phyloP scores from a whole-genome alignment of 1,140 invertebrate genomes.

The Oedothorax gibbosus region DNA sequence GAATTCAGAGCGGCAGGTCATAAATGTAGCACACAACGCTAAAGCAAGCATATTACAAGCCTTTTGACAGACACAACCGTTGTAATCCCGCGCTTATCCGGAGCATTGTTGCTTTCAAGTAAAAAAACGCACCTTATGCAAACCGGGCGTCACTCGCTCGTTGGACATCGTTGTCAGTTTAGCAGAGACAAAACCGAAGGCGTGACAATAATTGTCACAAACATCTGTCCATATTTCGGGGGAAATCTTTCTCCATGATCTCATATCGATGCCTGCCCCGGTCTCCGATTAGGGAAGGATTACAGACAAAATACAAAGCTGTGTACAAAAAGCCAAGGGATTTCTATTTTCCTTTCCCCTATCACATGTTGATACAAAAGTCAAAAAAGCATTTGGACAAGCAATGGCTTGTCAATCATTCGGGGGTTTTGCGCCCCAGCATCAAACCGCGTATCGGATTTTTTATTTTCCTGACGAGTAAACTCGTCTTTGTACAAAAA shows the following conservation, averaged over 20 bases:
- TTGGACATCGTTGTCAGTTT: background rate
- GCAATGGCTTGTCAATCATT: conserved; percentile 47
- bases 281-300: conserved; percentile 21
- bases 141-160: conserved; percentile 21
- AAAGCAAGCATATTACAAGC: conserved; percentile 30
- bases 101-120: conserved; percentile 22
- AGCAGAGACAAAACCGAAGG: conserved; percentile 20
- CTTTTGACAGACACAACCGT: conserved; percentile 12
- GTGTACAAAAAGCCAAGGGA: background rate
- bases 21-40: conserved; percentile 28
- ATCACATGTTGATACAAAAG: conserved; percentile 10
- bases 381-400: conserved; percentile 39
- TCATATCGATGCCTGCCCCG: conserved; percentile 8
- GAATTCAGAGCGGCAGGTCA: background rate
- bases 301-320: conserved; percentile 24
- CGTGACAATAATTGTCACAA: conserved; percentile 27
- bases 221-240: conserved; percentile 38
- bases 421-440: conserved; percentile 1
- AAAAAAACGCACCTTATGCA: background rate
- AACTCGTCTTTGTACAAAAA: too few species aligned
- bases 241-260: conserved; percentile 12
- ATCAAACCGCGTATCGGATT: conserved; percentile 22
- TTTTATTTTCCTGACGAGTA: too few species aligned
- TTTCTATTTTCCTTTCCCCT: background rate
- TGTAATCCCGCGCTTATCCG: conserved; percentile 27